These are phyloP conservation scores for Pinctada fucata DNA, from an alignment of 2,888 invertebrate genomes.

Conservation along the genomic window DNA sequence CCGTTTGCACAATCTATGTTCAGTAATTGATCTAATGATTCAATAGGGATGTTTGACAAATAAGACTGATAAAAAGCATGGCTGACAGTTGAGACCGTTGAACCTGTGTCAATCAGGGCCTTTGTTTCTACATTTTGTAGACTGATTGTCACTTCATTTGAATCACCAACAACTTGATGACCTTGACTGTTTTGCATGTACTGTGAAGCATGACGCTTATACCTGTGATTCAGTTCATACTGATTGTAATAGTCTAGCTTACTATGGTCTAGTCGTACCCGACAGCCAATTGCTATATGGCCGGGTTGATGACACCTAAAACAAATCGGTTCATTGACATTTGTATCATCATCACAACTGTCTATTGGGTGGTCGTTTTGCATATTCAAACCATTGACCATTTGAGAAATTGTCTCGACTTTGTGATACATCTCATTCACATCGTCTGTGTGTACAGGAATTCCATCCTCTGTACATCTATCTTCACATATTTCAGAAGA, in stretches of 20 bases:
- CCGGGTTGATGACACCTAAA: conserved; percentile 2
- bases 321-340: neutral
- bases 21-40: conserved; percentile 9
- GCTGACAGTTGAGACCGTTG: conserved; percentile 19
- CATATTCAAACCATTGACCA: too few species aligned
- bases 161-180: conserved; percentile 15
- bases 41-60: conserved; percentile 4
- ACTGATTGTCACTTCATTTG: conserved; percentile 16
- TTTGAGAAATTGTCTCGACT: too few species aligned
- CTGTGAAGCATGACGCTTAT: neutral
- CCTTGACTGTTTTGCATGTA: conserved; percentile 3
- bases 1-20: conserved; percentile 38
- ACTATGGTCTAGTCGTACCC: neutral
- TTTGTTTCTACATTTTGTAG: conserved; percentile 9
- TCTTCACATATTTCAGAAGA: too few species aligned
- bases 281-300: neutral
- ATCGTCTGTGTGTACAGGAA: too few species aligned
- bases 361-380: too few species aligned
- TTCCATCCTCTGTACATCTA: too few species aligned
- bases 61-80: conserved; percentile 21
- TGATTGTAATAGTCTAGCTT: conserved; percentile 1
- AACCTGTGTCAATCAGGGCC: conserved; percentile 26
- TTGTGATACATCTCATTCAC: too few species aligned
- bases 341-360: too few species aligned
- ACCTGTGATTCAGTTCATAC: neutral